These are phyloP conservation scores for Mus spicilegus DNA, from an alignment of 2,113 vertebrate genomes.

Conservation along the genomic window DNA sequence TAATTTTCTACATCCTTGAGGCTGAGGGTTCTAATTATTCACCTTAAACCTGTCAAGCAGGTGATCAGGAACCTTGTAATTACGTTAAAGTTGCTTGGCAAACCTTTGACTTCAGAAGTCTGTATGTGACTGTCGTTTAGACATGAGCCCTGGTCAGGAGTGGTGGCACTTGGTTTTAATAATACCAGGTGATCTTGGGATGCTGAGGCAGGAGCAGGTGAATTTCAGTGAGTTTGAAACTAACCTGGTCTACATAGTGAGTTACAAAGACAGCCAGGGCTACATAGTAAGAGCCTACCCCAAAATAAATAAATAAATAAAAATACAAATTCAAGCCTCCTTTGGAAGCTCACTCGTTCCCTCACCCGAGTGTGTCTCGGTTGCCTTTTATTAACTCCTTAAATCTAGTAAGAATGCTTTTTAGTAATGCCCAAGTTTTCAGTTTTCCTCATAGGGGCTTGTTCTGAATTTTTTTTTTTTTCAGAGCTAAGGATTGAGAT, in stretches of 20 bases:
- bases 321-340: not conserved
- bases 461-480: not conserved
- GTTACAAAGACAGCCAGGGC: not conserved
- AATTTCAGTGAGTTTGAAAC: not conserved
- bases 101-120: not conserved
- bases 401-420: not conserved
- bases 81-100: not conserved
- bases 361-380: not conserved
- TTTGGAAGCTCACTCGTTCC: not conserved
- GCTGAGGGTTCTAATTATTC: not conserved
- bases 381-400: not conserved
- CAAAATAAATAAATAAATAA: not conserved
- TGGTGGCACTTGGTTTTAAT: not conserved
- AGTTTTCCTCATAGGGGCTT: not conserved
- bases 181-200: not conserved
- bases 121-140: not conserved
- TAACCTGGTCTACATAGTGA: not conserved
- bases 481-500: not conserved
- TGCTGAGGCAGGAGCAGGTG: not conserved
- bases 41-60: not conserved
- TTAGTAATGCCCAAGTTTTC: not conserved
- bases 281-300: not conserved
- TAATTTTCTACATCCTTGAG: not conserved
- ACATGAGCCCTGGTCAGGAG: not conserved
- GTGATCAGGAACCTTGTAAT: not conserved